phyloP scores from a whole-genome alignment of 2,888 invertebrate genomes.

The Ichneumoninae sp. region DNA sequence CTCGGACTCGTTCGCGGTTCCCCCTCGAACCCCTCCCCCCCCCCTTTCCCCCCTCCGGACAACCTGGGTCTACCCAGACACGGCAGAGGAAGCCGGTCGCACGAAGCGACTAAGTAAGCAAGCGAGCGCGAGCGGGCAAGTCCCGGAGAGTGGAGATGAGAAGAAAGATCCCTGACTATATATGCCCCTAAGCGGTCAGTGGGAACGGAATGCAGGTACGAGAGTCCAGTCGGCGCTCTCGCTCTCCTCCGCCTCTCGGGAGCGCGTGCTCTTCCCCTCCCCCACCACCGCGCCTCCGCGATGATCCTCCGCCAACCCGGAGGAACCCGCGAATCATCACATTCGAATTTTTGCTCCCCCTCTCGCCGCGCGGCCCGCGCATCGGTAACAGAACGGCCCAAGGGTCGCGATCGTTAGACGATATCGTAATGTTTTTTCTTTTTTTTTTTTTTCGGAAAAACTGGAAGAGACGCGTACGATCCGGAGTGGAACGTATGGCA shows the following conservation, averaged over 20 bases:
- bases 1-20: conserved; percentile 24
- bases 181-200: conserved; percentile 83
- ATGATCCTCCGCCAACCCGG: conserved; percentile 62
- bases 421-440: neutral
- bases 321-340: conserved; percentile 26
- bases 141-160: conserved; percentile 64
- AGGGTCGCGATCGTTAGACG: neutral
- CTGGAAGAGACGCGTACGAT: neutral
- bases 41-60: neutral
- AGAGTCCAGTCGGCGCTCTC: conserved; percentile 80
- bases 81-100: conserved; percentile 51
- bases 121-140: conserved; percentile 65
- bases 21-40: neutral
- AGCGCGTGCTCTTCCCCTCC: conserved; percentile 58
- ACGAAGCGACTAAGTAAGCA: conserved; percentile 72
- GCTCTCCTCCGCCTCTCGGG: conserved; percentile 66
- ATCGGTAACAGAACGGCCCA: neutral
- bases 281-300: conserved; percentile 64
- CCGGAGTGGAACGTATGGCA: neutral
- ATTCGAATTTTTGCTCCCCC: neutral
- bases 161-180: conserved; percentile 80
- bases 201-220: conserved; percentile 84
- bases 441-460: no score
- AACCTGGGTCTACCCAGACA: conserved; percentile 42
- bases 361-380: neutral